phyloP scores from a whole-genome alignment of 1,140 invertebrate genomes.

The Campodea augens region DNA sequence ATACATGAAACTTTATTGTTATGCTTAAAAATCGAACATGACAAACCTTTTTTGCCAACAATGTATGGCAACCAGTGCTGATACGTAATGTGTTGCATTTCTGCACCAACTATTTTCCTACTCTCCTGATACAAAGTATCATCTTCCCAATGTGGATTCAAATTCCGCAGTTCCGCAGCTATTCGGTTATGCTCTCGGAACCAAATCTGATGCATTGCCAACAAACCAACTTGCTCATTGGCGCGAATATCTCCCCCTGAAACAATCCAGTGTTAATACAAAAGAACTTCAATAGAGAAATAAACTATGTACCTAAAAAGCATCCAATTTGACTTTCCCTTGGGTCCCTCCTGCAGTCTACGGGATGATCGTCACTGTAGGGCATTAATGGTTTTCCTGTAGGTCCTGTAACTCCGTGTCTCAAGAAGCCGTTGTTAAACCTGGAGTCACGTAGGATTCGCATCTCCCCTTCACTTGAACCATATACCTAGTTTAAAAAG shows the following conservation, averaged over 20 bases:
- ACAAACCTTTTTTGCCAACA: constrained; percentile 51
- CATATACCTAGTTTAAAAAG: constrained; percentile 63
- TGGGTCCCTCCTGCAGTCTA: constrained; percentile 71
- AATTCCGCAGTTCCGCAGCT: constrained; percentile 45
- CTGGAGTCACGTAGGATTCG: constrained; percentile 62
- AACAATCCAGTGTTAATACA: no score
- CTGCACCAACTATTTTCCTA: constrained; percentile 82
- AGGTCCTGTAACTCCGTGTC: constrained; percentile 53
- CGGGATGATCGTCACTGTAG: constrained; percentile 64
- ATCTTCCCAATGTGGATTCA: constrained; percentile 90
- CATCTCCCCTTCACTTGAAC: constrained; percentile 65
- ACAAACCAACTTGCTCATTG: constrained; percentile 76
- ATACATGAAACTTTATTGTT: no score
- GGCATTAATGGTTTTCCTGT: constrained; percentile 65
- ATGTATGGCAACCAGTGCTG: constrained; percentile 76
- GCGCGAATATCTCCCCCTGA: constrained; percentile 79
- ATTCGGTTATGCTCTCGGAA: constrained; percentile 90
- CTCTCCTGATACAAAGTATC: constrained; percentile 82
- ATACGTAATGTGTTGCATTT: constrained; percentile 94
- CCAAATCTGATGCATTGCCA: constrained; percentile 95
- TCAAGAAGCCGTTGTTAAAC: constrained; percentile 53
- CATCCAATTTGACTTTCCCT: constrained; percentile 67
- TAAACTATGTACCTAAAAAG: no score
- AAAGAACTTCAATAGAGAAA: no score
- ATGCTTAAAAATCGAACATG: no score